phyloP scores from a whole-genome alignment of 2,113 vertebrate species.

The Barbus barbus region DNA sequence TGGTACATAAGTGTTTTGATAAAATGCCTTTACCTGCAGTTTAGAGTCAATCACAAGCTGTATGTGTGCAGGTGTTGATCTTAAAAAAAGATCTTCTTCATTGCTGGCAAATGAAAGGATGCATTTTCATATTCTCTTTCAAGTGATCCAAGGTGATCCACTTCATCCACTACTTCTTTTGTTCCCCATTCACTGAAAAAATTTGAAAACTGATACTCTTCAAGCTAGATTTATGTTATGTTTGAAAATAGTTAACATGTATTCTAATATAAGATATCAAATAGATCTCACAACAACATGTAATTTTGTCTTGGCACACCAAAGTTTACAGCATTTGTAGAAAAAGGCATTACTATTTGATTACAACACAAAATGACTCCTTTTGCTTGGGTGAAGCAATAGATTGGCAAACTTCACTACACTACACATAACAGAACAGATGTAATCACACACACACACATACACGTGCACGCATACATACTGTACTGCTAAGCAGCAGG shows the following conservation, averaged over 20 bases:
- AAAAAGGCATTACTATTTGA: constrained; percentile 32
- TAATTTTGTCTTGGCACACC: too few species aligned
- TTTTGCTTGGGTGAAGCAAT: constrained; percentile 53
- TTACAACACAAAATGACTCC: constrained; percentile 61
- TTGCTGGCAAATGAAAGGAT: not conserved
- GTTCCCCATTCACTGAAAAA: not conserved
- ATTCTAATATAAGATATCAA: not conserved
- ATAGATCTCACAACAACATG: not conserved
- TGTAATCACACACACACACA: constrained; percentile 16
- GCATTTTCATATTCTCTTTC: not conserved
- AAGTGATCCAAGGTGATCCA: not conserved
- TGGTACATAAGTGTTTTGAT: not conserved
- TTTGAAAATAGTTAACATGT: not conserved
- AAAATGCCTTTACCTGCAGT: not conserved
- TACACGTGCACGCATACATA: too few species aligned
- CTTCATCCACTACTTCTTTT: not conserved
- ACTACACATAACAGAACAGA: constrained; percentile 23
- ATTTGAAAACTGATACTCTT: not conserved
- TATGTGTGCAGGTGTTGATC: not conserved
- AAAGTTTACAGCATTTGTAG: constrained; percentile 44
- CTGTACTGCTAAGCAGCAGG: constrained; percentile 25
- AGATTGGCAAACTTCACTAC: constrained; percentile 34
- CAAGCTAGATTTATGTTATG: not conserved
- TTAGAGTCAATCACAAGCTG: not conserved
- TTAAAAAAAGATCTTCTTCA: not conserved